These are phyloP conservation scores for Crotophaga sulcirostris DNA, from an alignment of 2,113 vertebrate genomes.

Conservation along the genomic window DNA sequence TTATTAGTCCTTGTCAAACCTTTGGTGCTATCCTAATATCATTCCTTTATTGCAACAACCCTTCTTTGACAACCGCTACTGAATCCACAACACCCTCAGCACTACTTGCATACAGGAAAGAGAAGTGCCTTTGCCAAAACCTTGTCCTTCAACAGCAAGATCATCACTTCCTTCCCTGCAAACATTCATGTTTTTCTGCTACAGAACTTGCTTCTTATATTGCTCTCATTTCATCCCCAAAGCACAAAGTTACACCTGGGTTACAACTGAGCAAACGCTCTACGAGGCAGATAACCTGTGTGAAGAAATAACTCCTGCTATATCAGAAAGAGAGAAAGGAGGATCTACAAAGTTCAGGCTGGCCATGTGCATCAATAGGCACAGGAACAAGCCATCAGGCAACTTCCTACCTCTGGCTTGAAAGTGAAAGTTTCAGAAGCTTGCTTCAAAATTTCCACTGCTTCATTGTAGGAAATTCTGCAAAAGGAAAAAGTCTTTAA, in stretches of 20 bases:
- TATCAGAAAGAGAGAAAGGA: neutral
- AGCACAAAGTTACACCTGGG: neutral
- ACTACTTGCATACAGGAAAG: neutral
- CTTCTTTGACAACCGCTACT: neutral
- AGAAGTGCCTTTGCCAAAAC: neutral
- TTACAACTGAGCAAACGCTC: neutral
- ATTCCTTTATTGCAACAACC: neutral
- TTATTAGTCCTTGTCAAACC: neutral
- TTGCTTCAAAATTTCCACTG: slow-evolving; percentile 85
- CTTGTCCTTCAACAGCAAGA: neutral
- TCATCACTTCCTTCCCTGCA: neutral
- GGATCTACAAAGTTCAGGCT: neutral
- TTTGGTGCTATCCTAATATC: neutral
- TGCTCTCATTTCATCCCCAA: neutral
- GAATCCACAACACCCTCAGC: neutral
- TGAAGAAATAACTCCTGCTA: neutral
- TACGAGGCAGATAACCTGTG: neutral
- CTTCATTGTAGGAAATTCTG: slow-evolving; percentile 92
- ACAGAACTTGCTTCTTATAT: neutral
- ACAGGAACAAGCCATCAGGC: neutral
- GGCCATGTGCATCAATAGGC: neutral
- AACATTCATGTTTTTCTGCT: neutral
- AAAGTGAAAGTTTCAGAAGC: slow-evolving; percentile 83
- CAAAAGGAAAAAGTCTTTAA: neutral
- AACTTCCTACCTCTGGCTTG: slow-evolving; percentile 80